Base-by-base conservation (phyloP, 2,888 invertebrate genomes). In the Sceliomorpha sp. region DNA sequence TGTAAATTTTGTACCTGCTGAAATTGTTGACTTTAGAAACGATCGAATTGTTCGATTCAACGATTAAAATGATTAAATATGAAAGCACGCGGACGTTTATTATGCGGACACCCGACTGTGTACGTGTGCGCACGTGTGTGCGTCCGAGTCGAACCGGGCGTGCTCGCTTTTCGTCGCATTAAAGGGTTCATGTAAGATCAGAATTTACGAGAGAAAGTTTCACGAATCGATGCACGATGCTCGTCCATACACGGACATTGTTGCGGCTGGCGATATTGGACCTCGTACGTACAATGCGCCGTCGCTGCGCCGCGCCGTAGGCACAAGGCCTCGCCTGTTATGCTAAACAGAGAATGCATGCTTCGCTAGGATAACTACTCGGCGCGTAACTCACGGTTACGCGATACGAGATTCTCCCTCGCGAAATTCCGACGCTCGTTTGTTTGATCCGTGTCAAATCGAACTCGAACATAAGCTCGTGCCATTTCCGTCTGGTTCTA, bases 291-390 rank as follows among this genome's bases (percentile, higher is more conserved):
- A 45, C 37, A 58, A 53, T 53, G 51, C 32, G n/a, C 32, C 12
- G n/a, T 9, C 37, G 53, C 47, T 53, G 51, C 32, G n/a, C 32
- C 12, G n/a, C 20, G 9, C 15, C 9, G 32, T 56, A 51, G 42
- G 47, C 69, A 56, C 47, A 78, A 70, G 76, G 76, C 74, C 80
- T 76, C 72, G 68, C 77, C 81, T 80, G 78, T 74, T 77, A 74
- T 73, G 74, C 67, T 70, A 67, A 56, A 42, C 74, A 63, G 63
- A 36, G 40, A 69, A 58, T 47, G 68, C 55, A 31, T 20, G 55
- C 24, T 55, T 50, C 20, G 12, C 48, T 60, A 55, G 48, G 36
- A 47, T 69, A 69, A 51, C 70, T 62, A 42, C 62, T 37, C 36
- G 51, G n/a, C 44, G 40, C 34, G 58, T 66, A 66, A 58, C 32